phyloP scores from a whole-genome alignment of 2,113 vertebrate species.

The Grus americana region DNA sequence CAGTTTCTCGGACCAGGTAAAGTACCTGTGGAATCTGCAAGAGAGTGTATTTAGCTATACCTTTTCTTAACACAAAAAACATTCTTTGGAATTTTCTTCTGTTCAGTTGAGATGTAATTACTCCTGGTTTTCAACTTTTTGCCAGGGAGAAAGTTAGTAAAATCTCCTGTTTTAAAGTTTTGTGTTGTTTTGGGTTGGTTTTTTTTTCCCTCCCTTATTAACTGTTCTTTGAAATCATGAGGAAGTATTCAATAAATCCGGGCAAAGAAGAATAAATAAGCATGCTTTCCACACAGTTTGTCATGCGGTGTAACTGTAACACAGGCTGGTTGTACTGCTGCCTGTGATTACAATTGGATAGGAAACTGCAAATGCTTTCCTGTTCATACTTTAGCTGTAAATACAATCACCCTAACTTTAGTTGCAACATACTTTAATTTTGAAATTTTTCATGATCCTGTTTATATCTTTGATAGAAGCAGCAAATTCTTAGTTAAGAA shows the following conservation, averaged over 20 bases:
- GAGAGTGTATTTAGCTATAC: not conserved
- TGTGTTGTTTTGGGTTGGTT: no score
- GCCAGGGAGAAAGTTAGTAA: not conserved
- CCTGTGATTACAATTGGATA: not conserved
- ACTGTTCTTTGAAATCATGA: not conserved
- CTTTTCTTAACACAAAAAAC: not conserved
- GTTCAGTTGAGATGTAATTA: not conserved
- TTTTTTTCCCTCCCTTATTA: rapidly evolving
- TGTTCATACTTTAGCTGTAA: not conserved
- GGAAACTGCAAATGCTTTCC: not conserved
- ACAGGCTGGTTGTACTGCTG: not conserved
- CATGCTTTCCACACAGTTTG: not conserved
- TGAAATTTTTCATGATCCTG: not conserved
- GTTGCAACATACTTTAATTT: not conserved
- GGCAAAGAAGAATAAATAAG: not conserved
- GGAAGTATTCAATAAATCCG: not conserved
- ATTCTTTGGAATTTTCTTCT: not conserved
- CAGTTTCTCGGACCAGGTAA: conserved; percentile 84
- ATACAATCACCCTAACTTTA: not conserved
- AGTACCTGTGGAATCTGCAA: not conserved
- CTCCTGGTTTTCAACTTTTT: not conserved
- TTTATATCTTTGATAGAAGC: not conserved
- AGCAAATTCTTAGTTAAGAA: not conserved
- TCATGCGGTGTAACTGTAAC: not conserved
- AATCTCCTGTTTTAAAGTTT: not conserved